Base-by-base conservation (phyloP, 2,888 invertebrate species). In the Xylophagus ater region DNA sequence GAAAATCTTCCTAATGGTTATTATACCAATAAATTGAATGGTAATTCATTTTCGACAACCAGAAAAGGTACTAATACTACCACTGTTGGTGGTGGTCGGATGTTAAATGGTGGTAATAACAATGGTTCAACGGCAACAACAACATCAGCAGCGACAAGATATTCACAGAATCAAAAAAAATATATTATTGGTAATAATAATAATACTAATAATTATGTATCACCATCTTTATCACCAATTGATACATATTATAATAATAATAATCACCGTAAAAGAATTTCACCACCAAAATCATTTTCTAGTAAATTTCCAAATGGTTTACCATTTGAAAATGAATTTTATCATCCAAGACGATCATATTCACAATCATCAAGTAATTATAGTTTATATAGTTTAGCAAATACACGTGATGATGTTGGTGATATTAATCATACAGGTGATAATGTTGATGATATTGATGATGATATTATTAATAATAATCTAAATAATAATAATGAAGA, bases 291-390 rank as follows among this genome's bases (percentile, higher is more conserved):
- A 23, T 23, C 23, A 30, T 65, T 54, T 49, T 66, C 66, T 1
- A 62, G 57, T 8, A 64, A 65, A 45, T 66, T 58, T 38, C 65
- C 65, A 3, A 59, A 61, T 34, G 65, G 66, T 17, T 44, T 65
- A 38, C 65, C 65, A 29, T 65, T 65, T 42, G 65, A 65, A 49
- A 57, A 66, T 44, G 65, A 65, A 49, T 65, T 66, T 42, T 51
- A 49, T 39, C 41, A 43, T 21, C 26, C 33, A 37, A 50, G 44
- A 41, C 59, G 64, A 44, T 63, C 63, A 48, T 58, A 58, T 43
- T 63, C 63, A 26, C 65, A 62, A 40, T 51, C 52, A 34, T 63
- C 62, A 31, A 65, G 64, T 47, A 65, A 62, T 41, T 64, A 63
- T 40, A 65, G 63, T 49, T 53, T 57, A 49, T 59, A 62, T 43